These are phyloP conservation scores for Austrolebias charrua DNA, from an alignment of 2,797 vertebrate genomes.

Conservation along the genomic window DNA sequence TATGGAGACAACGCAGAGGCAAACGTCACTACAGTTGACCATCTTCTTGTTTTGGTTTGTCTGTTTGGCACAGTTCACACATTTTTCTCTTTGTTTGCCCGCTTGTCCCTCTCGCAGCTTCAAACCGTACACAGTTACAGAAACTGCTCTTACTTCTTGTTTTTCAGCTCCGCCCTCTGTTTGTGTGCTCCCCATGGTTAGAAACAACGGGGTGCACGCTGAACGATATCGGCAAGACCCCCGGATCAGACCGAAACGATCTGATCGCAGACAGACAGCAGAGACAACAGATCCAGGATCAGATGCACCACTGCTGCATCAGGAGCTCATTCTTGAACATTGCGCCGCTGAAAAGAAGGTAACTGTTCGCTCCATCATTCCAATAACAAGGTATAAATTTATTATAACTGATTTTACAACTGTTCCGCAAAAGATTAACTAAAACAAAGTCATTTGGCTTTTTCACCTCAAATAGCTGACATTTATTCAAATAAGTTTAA, in stretches of 20 bases:
- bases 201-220: slow-evolving; percentile 27
- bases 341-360: slow-evolving; percentile 53
- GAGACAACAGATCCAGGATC: slow-evolving; percentile 49
- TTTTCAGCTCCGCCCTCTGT: slow-evolving; percentile 10
- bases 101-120: slow-evolving; percentile 7
- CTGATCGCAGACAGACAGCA: slow-evolving; percentile 31
- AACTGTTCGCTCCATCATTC: slow-evolving; percentile 36
- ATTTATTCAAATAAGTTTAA: neutral
- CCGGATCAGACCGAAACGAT: slow-evolving; percentile 38
- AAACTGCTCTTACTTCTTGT: slow-evolving; percentile 7
- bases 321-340: slow-evolving; percentile 19
- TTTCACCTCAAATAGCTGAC: slow-evolving; percentile 29
- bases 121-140: slow-evolving; percentile 8
- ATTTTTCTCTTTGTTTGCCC: slow-evolving; percentile 1
- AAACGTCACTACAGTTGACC: slow-evolving; percentile 49
- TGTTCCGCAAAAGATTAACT: neutral
- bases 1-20: slow-evolving; percentile 53
- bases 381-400: slow-evolving; percentile 3
- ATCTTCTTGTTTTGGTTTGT: slow-evolving; percentile 21
- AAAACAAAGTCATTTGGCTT: slow-evolving; percentile 6
- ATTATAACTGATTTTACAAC: neutral
- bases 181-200: slow-evolving; percentile 38
- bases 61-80: slow-evolving; percentile 17
- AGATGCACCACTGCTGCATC: slow-evolving; percentile 41
- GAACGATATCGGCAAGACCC: slow-evolving; percentile 27